Percentiles rank a stretch among this genome's conserved stretches.
phyloP scores from a whole-genome alignment of 2,797 vertebrate species.

The Pangasius mekongensis region DNA sequence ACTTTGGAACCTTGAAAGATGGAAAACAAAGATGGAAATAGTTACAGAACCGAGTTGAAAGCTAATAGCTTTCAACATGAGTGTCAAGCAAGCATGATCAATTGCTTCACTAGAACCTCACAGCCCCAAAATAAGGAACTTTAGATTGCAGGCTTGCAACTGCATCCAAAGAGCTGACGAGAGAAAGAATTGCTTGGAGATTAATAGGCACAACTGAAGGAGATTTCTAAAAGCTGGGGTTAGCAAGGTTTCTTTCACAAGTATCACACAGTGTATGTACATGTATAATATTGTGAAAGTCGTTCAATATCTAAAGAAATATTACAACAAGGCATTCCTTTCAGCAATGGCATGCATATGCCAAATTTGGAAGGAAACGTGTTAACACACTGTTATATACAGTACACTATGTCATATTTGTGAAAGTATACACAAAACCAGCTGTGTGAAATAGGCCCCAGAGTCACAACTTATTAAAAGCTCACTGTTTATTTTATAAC shows the following conservation, averaged over 20 bases:
- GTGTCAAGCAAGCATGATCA: conserved; percentile 68
- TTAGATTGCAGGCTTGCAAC: conserved; percentile 73
- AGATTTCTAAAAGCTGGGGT: conserved; percentile 74
- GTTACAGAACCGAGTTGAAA: conserved; percentile 37
- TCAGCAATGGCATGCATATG: not conserved
- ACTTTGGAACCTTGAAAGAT: conserved; percentile 90
- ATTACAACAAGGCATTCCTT: not conserved
- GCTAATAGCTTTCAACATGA: conserved; percentile 55
- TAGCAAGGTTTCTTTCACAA: conserved; percentile 76
- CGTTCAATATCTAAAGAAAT: not conserved
- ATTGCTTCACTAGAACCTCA: conserved; percentile 62
- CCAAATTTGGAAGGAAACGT: not conserved
- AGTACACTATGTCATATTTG: conserved; percentile 61
- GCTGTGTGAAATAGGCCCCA: conserved; percentile 74
- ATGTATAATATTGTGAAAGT: not conserved
- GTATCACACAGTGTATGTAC: conserved; percentile 54
- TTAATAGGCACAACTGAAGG: conserved; percentile 61
- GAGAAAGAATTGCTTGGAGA: conserved; percentile 64
- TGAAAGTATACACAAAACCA: conserved; percentile 74
- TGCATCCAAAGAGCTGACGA: conserved; percentile 72
- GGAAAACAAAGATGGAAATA: conserved; percentile 17
- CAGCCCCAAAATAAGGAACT: conserved; percentile 67
- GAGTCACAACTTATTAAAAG: conserved; percentile 72
- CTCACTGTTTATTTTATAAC: conserved; percentile 65
- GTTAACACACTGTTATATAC: conserved; percentile 32